Evolutionary conservation across 2,888 invertebrate species (phyloP).

Genomic region (Tiliacea aurago): DNA sequence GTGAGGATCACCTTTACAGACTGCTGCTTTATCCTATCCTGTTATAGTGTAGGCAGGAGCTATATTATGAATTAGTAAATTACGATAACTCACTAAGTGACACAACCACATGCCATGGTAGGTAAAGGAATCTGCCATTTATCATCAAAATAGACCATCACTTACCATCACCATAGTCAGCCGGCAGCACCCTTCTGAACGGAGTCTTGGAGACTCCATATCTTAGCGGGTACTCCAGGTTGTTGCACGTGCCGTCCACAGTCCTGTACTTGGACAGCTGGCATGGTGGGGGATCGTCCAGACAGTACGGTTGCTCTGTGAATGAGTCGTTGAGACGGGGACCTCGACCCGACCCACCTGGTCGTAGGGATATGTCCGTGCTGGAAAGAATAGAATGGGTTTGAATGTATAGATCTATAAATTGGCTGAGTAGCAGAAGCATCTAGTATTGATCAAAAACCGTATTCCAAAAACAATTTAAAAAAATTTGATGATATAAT

Average conservation of each 20-base stretch:
- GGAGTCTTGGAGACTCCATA: conserved; percentile 94
- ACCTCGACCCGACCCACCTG: conserved; percentile 79
- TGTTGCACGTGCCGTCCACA: conserved; percentile 95
- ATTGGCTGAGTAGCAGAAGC: too few species aligned
- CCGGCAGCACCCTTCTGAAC: conserved; percentile 93
- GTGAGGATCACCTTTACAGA: too few species aligned
- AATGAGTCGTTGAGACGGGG: conserved; percentile 79
- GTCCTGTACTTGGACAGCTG: conserved; percentile 91
- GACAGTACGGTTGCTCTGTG: conserved; percentile 79
- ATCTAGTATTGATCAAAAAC: too few species aligned
- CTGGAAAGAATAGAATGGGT: conserved; percentile 65
- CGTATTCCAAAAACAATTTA: too few species aligned
- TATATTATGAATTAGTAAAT: background rate
- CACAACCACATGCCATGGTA: background rate
- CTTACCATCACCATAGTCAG: conserved; percentile 94
- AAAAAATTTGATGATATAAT: too few species aligned
- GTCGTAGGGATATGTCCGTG: conserved; percentile 67
- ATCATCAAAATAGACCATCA: conserved; percentile 31
- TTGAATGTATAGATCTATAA: background rate
- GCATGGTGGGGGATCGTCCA: conserved; percentile 78
- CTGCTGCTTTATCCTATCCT: background rate
- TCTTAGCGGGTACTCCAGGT: conserved; percentile 90
- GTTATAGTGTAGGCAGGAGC: background rate
- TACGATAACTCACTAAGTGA: background rate
- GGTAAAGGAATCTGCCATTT: background rate